Conservation (phyloP, 2,113 vertebrate species). For the Diphyllodes magnificus region DNA sequence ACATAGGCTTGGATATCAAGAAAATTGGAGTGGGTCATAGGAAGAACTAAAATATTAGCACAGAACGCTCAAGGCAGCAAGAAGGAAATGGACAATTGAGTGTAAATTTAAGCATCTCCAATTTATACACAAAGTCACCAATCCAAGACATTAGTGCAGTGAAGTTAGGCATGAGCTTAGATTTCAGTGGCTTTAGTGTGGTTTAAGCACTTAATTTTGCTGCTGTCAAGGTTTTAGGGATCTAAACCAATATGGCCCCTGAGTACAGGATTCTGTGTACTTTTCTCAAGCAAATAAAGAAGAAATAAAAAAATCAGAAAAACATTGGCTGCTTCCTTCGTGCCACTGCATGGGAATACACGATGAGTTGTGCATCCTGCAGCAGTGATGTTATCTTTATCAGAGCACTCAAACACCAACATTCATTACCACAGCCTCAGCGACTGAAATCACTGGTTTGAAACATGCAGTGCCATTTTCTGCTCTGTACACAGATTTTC, state of each 20-base stretch:
- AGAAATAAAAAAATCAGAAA: neutral
- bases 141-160: neutral
- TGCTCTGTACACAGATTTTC: neutral
- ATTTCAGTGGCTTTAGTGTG: neutral
- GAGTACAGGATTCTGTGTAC: neutral
- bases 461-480: constrained; percentile 40
- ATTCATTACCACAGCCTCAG: constrained; percentile 12
- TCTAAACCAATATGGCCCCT: neutral
- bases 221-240: neutral
- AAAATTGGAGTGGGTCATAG: neutral
- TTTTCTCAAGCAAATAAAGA: neutral
- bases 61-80: rapidly evolving
- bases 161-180: neutral
- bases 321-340: neutral
- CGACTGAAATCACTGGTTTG: constrained; percentile 23
- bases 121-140: neutral
- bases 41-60: neutral
- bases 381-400: constrained; percentile 31
- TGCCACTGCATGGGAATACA: neutral
- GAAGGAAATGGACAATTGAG: neutral
- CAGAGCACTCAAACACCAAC: constrained; percentile 19
- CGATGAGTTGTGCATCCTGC: neutral
- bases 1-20: neutral
- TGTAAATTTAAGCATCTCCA: neutral
- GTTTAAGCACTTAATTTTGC: neutral